These are phyloP conservation scores for Anastrepha obliqua DNA, from an alignment of 1,140 invertebrate species.

Conservation along the genomic window DNA sequence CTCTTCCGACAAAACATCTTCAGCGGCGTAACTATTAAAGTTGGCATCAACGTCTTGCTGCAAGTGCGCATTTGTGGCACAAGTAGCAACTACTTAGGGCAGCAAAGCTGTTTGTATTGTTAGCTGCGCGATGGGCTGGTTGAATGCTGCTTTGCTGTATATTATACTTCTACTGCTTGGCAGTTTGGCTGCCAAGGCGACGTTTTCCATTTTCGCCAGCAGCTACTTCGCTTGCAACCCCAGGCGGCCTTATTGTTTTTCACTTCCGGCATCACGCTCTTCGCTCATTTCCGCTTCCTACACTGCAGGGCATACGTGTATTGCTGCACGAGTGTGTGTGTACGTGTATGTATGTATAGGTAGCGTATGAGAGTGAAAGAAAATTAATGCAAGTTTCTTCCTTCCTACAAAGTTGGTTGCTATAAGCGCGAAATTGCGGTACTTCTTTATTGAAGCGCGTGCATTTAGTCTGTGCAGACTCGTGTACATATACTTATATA, in stretches of 20 bases:
- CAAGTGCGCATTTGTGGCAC: conserved; percentile 46
- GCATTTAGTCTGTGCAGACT: not conserved
- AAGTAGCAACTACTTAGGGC: conserved; percentile 37
- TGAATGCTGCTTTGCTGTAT: not conserved
- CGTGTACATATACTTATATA: too few relatives aligned
- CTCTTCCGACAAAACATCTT: not conserved
- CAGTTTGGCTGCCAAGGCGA: not conserved
- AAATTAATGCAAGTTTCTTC: not conserved
- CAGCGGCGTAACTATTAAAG: conserved; percentile 33
- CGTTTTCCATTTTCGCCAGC: not conserved
- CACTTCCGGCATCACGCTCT: conserved; percentile 42
- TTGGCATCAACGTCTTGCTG: not conserved
- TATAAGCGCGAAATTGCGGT: not conserved
- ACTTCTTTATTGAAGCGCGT: not conserved
- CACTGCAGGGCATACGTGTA: not conserved
- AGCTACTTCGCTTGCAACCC: not conserved
- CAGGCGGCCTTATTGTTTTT: conserved; percentile 31
- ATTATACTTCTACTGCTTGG: not conserved
- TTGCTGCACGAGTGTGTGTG: not conserved
- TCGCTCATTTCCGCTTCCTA: conserved; percentile 37
- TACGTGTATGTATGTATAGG: not conserved
- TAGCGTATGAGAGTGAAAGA: not conserved
- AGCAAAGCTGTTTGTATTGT: conserved; percentile 47
- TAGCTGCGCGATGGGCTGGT: not conserved
- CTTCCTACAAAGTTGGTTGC: not conserved